Percentiles rank a stretch among this genome's conserved stretches.
Conservation (phyloP, 1,140 invertebrate species). For the Polyergus mexicanus region DNA sequence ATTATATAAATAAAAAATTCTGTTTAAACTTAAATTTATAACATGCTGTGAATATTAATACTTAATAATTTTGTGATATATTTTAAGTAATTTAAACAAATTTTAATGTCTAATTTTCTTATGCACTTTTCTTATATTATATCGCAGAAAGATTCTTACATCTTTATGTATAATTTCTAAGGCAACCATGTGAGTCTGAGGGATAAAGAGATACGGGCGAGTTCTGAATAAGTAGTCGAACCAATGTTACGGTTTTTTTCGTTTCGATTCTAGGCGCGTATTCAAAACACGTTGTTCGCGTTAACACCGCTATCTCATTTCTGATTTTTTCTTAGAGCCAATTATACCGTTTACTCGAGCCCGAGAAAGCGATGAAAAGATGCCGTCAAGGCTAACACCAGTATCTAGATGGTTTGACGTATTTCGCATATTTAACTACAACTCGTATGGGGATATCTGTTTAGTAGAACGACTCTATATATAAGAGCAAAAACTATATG, state of each 20-base stretch:
- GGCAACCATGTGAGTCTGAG: slow-evolving; percentile 24
- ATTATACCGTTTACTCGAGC: slow-evolving; percentile 49
- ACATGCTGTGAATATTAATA: neutral
- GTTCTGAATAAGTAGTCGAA: slow-evolving; percentile 29
- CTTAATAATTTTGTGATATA: neutral
- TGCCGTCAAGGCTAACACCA: slow-evolving; percentile 27
- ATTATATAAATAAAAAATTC: too few relatives aligned
- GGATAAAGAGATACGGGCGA: slow-evolving; percentile 21
- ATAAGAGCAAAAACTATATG: slow-evolving; percentile 21
- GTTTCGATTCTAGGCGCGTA: slow-evolving; percentile 23
- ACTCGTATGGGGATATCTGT: neutral
- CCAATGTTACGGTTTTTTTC: slow-evolving; percentile 35
- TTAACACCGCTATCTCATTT: slow-evolving; percentile 30
- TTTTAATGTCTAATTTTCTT: neutral
- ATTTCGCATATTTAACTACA: slow-evolving; percentile 9
- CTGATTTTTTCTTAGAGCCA: slow-evolving; percentile 34
- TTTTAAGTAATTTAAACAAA: neutral
- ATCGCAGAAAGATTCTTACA: neutral
- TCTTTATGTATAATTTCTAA: neutral
- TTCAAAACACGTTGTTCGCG: slow-evolving; percentile 53
- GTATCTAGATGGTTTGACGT: neutral
- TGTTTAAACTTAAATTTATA: neutral
- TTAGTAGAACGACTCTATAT: slow-evolving; percentile 14
- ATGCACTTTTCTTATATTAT: neutral
- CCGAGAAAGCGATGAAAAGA: slow-evolving; percentile 54